Percentiles rank a stretch among this genome's conserved stretches.
phyloP scores from a whole-genome alignment of 2,113 vertebrate genomes.

The Caretta caretta region DNA sequence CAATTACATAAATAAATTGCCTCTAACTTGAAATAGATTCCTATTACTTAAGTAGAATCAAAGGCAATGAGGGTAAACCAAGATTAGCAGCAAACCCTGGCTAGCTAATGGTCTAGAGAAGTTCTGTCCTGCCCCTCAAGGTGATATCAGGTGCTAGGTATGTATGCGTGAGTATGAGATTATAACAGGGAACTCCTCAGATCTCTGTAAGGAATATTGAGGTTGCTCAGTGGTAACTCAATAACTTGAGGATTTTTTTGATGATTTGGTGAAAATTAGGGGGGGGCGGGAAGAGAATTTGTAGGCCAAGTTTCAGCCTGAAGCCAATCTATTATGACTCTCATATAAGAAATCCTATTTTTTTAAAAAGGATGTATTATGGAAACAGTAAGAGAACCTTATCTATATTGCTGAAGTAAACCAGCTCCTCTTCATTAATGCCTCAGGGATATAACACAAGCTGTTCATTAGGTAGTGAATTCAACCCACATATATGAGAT shows the following conservation, averaged over 20 bases:
- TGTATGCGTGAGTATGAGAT: neutral
- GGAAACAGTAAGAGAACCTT: neutral
- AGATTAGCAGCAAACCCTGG: neutral
- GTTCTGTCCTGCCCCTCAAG: neutral
- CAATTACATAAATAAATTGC: neutral
- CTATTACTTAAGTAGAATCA: neutral
- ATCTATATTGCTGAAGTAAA: neutral
- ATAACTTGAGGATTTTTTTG: neutral
- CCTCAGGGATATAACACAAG: neutral
- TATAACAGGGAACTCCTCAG: neutral
- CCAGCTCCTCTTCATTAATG: neutral
- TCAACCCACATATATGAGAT: neutral
- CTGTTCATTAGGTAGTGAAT: neutral
- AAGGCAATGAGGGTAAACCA: neutral
- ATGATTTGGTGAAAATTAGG: neutral
- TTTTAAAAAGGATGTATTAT: neutral
- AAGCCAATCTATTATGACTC: neutral
- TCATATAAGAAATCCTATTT: neutral
- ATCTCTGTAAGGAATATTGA: neutral
- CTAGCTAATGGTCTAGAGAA: neutral
- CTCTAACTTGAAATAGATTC: neutral
- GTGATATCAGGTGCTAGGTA: neutral
- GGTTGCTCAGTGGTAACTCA: neutral
- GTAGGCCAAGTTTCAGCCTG: neutral
- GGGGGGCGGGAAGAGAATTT: neutral